phyloP scores from a whole-genome alignment of 2,888 invertebrate species.

The Syrista parreyssii region DNA sequence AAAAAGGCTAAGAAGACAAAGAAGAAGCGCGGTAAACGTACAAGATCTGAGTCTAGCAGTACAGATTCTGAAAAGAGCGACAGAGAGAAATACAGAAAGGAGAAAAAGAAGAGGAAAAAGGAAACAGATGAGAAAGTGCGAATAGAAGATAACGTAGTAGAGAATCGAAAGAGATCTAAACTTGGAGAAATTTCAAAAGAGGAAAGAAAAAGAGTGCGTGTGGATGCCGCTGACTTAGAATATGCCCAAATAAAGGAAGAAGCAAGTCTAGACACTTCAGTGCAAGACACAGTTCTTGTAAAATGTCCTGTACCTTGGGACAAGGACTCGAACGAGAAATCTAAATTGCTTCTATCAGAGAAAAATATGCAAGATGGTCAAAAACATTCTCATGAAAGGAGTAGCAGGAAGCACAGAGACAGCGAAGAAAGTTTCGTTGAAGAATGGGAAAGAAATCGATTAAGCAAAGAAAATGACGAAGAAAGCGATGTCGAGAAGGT shows the following conservation, averaged over 20 bases:
- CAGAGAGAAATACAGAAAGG: constrained; percentile 2
- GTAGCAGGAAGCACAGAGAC: background rate
- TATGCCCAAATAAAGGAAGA: background rate
- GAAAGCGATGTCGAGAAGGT: background rate
- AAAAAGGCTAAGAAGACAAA: constrained; percentile 40
- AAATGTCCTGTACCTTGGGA: background rate
- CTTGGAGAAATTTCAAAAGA: background rate
- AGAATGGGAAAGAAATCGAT: constrained; percentile 6
- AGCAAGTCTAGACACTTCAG: background rate
- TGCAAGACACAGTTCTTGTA: background rate
- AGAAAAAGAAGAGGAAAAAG: constrained; percentile 6
- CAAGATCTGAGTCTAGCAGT: constrained; percentile 50
- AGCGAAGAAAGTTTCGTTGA: constrained; percentile 18
- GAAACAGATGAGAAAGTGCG: constrained; percentile 3
- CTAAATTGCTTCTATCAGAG: background rate
- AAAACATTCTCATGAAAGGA: background rate
- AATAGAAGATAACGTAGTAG: background rate
- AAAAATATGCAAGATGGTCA: background rate
- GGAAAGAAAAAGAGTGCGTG: background rate
- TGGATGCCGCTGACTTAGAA: background rate
- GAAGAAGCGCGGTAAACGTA: constrained; percentile 48
- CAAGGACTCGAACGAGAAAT: background rate
- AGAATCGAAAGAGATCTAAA: background rate
- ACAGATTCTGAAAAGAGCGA: constrained; percentile 42
- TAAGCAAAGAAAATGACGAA: background rate